Base-by-base conservation (phyloP, 2,888 invertebrate genomes). In the Blera fallax region DNA sequence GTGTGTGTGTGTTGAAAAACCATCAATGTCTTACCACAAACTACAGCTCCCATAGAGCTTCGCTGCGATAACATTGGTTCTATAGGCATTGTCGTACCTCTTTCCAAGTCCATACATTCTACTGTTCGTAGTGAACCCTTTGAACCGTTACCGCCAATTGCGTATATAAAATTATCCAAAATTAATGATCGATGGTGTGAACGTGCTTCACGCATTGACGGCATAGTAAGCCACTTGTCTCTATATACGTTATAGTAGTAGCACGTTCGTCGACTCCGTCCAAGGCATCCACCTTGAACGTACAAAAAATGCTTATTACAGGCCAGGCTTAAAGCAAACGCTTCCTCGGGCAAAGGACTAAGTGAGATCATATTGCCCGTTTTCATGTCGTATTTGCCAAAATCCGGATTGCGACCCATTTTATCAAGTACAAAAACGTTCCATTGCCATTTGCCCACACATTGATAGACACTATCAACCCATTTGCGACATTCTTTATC, bases 391-490 rank as follows among this genome's bases (percentile, higher is more conserved):
- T 87, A 89, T 32, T 88, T 87, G 43, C 87, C 87, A 40, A 90
- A 82, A 54, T 89, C 89, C 0, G 89, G 88, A 29, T 81, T 87
- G 24, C 88, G 88, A n/a, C 90, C 89, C 88, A 90, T 89, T 88
- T 90, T 90, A 52, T 90, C 90, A 18, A 90, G 83, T 14, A 90
- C 83, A 87, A 89, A 90, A n/a, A 90, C 88, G 21, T 88, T 89
- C 89, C 89, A 90, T 8, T 89, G 88, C 48, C 87, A 70, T 11
- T 82, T 87, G 45, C 79, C 87, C 6, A 81, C 80, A 37, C 87
- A 87, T 5, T 88, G 87, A 27, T 87, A 73, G 16, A 89, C 89
- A 27, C 88, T 88, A 16, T 83, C 87, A 11, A 88, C 64, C 90
- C 90, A 90, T 21, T 88, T 82, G 2, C 83, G 74, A 43, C 89